Percentiles rank a stretch among this genome's conserved stretches.
These are phyloP conservation scores for Eptatretus burgeri DNA, from an alignment of 2,113 vertebrate species.

Conservation along the genomic window DNA sequence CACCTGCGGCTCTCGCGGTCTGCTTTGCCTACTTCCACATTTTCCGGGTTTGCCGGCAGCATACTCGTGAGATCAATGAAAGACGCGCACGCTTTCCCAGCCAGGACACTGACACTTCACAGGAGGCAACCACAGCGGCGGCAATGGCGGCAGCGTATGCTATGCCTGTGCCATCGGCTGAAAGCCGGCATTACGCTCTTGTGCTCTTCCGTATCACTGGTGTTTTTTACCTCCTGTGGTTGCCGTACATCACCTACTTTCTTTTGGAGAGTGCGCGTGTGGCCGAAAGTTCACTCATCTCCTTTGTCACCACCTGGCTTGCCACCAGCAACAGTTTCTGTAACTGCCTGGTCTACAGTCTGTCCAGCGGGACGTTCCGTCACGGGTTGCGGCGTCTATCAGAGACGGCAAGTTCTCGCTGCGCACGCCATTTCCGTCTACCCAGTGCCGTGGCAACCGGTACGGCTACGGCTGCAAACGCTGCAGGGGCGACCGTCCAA, in stretches of 20 bases:
- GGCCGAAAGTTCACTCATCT: slow-evolving; percentile 49
- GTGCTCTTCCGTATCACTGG: slow-evolving; percentile 91
- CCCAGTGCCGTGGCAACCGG: no score
- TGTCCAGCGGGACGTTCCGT: slow-evolving; percentile 89
- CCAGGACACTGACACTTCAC: slow-evolving; percentile 45
- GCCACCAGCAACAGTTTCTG: slow-evolving; percentile 99
- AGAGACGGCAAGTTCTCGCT: slow-evolving; percentile 51
- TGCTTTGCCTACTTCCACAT: slow-evolving; percentile 98
- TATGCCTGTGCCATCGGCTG: slow-evolving; percentile 13
- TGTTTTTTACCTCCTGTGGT: slow-evolving; percentile 89
- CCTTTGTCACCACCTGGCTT: slow-evolving; percentile 89
- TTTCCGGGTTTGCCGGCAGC: slow-evolving; percentile 88
- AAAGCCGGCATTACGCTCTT: slow-evolving; percentile 48
- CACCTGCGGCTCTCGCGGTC: slow-evolving; percentile 69
- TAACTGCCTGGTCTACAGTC: slow-evolving; percentile 96
- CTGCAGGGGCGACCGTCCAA: no score
- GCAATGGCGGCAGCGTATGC: slow-evolving; percentile 23
- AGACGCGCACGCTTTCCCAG: slow-evolving; percentile 66
- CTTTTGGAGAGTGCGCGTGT: slow-evolving; percentile 76
- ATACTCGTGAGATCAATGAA: slow-evolving; percentile 86
- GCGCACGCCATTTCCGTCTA: slow-evolving; percentile 15
- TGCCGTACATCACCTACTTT: slow-evolving; percentile 93
- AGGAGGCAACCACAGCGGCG: slow-evolving; percentile 48
- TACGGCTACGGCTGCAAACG: no score
- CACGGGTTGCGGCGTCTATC: slow-evolving; percentile 72